Conservation (phyloP, 2,113 vertebrate species). For the Sarotherodon lohbergeri region DNA sequence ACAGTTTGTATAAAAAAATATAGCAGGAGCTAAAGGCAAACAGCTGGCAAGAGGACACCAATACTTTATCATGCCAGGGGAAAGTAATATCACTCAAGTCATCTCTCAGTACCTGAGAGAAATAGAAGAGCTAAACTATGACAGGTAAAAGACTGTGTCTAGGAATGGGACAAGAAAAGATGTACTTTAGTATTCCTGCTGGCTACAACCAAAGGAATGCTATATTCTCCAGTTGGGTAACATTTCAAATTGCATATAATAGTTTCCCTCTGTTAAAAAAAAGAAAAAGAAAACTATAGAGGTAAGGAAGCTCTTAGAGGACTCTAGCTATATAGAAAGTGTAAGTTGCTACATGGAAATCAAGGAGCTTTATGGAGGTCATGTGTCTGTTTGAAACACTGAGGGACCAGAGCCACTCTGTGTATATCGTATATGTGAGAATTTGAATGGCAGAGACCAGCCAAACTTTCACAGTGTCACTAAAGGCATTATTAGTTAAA, state of each 20-base stretch:
- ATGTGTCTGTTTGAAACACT: conserved; percentile 12
- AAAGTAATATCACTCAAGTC: neutral
- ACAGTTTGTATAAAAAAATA: conserved; percentile 79
- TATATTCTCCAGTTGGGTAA: neutral
- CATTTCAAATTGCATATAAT: conserved; percentile 16
- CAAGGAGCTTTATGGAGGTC: neutral
- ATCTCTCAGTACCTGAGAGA: neutral
- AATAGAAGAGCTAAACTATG: neutral
- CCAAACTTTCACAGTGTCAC: conserved; percentile 45
- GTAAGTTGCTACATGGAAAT: conserved; percentile 23
- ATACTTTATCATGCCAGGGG: neutral
- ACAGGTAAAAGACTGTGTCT: neutral
- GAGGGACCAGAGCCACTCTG: neutral
- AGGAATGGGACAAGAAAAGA: neutral
- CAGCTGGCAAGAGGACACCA: conserved; percentile 16
- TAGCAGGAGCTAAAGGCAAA: conserved; percentile 59
- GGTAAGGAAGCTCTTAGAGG: conserved; percentile 27
- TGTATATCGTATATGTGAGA: neutral
- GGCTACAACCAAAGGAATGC: conserved; percentile 9
- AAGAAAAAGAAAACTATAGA: neutral
- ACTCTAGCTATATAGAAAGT: neutral
- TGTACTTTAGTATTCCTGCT: conserved; percentile 1
- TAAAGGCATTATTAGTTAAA: conserved; percentile 29
- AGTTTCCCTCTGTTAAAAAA: conserved; percentile 7
- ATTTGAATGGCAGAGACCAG: neutral